A percentile compares a stretch with the other conserved stretches of the same genome.
Evolutionary conservation across 64 coral and sea anemone species (phyloP).

Genomic region (Acropora tenuis): DNA sequence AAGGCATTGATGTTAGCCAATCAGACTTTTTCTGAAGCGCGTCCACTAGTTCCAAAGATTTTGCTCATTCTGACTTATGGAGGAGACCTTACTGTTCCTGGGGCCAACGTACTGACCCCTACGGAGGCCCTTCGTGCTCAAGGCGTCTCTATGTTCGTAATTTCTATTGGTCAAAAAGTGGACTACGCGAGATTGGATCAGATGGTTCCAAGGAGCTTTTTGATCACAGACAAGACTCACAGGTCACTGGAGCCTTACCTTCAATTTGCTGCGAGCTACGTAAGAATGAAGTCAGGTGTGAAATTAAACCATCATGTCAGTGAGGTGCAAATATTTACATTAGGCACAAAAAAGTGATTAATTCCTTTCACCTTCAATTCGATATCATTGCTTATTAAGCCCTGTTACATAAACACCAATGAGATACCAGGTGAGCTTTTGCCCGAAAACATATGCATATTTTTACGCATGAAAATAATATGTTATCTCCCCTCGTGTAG

Average conservation of each 20-base stretch:
- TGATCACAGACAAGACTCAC: constrained; percentile 44
- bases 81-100: constrained; percentile 11
- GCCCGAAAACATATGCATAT: too few relatives aligned
- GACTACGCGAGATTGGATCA: constrained; percentile 3
- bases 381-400: too few relatives aligned
- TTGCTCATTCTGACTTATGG: constrained; percentile 40
- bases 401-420: too few relatives aligned
- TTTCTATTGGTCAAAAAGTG: constrained; percentile 27
- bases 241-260: constrained; percentile 32
- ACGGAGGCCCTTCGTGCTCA: constrained; percentile 22
- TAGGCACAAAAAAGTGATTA: too few relatives aligned
- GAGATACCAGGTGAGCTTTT: too few relatives aligned
- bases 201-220: background rate
- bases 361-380: too few relatives aligned
- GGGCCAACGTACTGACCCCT: background rate
- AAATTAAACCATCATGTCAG: background rate
- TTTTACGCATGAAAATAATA: too few relatives aligned
- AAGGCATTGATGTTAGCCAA: constrained; percentile 36
- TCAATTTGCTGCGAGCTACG: constrained; percentile 55
- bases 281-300: constrained; percentile 62
- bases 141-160: constrained; percentile 51
- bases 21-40: constrained; percentile 44
- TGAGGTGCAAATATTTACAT: background rate
- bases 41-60: constrained; percentile 61
- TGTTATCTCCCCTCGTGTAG: too few relatives aligned